phyloP scores from a whole-genome alignment of 2,888 invertebrate species.

The Hyles lineata region DNA sequence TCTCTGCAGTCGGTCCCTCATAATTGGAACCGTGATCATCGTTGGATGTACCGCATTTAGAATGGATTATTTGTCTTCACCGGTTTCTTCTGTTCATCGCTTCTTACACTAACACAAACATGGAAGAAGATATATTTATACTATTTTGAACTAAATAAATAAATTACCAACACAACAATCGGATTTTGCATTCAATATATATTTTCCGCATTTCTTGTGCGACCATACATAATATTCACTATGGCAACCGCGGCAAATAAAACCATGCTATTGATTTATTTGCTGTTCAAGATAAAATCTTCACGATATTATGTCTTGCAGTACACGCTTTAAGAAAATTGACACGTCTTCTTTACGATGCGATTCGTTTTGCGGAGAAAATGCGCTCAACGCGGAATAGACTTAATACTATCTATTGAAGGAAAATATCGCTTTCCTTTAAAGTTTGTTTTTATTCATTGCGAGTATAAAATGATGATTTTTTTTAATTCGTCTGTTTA shows the following conservation, averaged over 20 bases:
- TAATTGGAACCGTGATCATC: too few relatives aligned
- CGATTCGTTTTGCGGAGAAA: neutral
- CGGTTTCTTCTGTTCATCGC: too few relatives aligned
- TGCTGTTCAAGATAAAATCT: neutral
- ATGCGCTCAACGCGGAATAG: slow-evolving; percentile 7
- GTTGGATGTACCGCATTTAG: too few relatives aligned
- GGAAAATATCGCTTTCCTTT: slow-evolving; percentile 8
- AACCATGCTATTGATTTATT: neutral
- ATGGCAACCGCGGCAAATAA: neutral
- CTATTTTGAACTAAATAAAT: too few relatives aligned
- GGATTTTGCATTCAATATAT: too few relatives aligned
- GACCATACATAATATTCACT: too few relatives aligned
- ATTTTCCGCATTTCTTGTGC: too few relatives aligned
- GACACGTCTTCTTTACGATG: neutral
- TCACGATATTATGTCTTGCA: neutral
- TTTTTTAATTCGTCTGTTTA: neutral
- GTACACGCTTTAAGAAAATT: slow-evolving; percentile 2
- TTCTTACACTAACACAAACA: too few relatives aligned
- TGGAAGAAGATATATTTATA: too few relatives aligned
- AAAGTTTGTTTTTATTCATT: neutral
- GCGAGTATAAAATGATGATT: neutral
- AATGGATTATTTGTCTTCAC: too few relatives aligned
- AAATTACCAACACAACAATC: too few relatives aligned
- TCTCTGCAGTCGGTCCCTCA: too few relatives aligned
- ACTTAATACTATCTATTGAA: neutral